Conservation (phyloP, 2,888 invertebrate species). For the Ypsolopha scabrella region DNA sequence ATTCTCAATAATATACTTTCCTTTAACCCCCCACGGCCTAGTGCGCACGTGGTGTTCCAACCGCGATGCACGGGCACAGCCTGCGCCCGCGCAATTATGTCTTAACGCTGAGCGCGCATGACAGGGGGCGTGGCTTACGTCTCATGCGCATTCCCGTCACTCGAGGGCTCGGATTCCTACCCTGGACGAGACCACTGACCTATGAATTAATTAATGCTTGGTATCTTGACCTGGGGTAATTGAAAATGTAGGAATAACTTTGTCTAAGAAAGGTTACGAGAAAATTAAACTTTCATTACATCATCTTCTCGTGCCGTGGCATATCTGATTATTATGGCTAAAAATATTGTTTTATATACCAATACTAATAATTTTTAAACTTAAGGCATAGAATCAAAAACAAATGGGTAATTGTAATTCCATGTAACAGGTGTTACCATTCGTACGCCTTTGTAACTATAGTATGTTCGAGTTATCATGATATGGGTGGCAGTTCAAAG, state of each 20-base stretch:
- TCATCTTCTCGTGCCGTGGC: too few relatives aligned
- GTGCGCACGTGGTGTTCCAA: conserved; percentile 8
- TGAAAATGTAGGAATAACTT: background rate
- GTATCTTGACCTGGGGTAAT: conserved; percentile 1
- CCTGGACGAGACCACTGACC: background rate
- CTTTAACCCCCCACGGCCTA: background rate
- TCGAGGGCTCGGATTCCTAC: background rate
- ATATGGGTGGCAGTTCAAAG: too few relatives aligned
- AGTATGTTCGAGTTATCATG: too few relatives aligned
- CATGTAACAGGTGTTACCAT: too few relatives aligned
- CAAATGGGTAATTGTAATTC: too few relatives aligned
- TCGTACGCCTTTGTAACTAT: too few relatives aligned
- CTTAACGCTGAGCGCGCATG: conserved; percentile 54
- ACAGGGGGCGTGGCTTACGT: conserved; percentile 54
- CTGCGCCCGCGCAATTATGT: conserved; percentile 50
- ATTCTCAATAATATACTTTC: too few relatives aligned
- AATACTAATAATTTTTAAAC: too few relatives aligned
- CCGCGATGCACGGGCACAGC: conserved; percentile 41
- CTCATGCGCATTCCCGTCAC: conserved; percentile 26
- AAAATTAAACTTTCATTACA: too few relatives aligned
- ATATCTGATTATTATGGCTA: too few relatives aligned
- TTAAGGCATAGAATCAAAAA: too few relatives aligned
- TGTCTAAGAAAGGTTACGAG: background rate
- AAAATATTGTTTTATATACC: too few relatives aligned
- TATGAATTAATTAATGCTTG: conserved; percentile 4